Percentiles rank a stretch among this genome's conserved stretches.
phyloP scores from a whole-genome alignment of 2,113 vertebrate species.

The Mus pahari region DNA sequence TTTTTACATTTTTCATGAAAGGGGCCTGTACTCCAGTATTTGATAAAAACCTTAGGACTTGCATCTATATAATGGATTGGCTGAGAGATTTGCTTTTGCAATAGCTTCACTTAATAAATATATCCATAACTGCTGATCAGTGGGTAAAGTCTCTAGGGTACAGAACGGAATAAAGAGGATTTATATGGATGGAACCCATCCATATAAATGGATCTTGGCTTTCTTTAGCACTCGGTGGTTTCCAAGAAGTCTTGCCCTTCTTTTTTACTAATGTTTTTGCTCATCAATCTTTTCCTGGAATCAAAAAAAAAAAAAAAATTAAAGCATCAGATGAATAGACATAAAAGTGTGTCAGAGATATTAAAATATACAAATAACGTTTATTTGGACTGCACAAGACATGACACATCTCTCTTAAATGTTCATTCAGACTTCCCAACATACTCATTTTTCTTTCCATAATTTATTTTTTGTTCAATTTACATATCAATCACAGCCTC shows the following conservation, averaged over 20 bases:
- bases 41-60: background rate
- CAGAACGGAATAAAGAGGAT: background rate
- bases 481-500: background rate
- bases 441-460: background rate
- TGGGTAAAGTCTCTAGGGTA: background rate
- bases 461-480: background rate
- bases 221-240: background rate
- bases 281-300: background rate
- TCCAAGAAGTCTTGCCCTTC: background rate
- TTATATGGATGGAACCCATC: background rate
- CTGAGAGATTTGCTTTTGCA: background rate
- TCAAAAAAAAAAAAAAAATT: background rate
- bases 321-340: background rate
- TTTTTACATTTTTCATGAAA: background rate
- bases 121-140: background rate
- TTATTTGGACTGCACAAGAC: background rate
- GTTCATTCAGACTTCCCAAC: background rate
- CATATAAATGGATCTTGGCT: background rate
- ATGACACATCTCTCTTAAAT: background rate
- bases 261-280: background rate
- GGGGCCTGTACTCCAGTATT: background rate
- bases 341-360: too few species aligned
- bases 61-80: background rate
- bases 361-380: background rate
- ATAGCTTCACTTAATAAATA: background rate